These are phyloP conservation scores for Zhuqinia jingwanae DNA, from an alignment of 2,888 invertebrate species.

Conservation along the genomic window DNA sequence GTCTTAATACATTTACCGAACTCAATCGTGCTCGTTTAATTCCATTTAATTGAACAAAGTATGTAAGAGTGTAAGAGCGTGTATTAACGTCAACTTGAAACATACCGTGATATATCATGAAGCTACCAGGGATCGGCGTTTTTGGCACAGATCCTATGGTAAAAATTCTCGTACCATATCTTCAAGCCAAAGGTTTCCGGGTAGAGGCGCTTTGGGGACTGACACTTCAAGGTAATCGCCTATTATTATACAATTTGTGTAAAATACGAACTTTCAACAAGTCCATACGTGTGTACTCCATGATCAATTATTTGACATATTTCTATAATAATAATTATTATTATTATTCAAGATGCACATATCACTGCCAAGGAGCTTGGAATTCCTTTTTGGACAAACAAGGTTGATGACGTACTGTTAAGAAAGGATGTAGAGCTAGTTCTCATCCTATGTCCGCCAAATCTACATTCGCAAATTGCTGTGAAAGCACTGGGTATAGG, in stretches of 20 bases:
- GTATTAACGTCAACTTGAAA: neutral
- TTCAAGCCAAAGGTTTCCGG: conserved; percentile 94
- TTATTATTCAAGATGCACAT: conserved; percentile 74
- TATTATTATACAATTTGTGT: neutral
- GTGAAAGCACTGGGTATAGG: conserved; percentile 98
- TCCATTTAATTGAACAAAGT: too few relatives aligned
- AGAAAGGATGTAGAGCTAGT: conserved; percentile 96
- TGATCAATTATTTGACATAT: too few relatives aligned
- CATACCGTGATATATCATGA: conserved; percentile 38
- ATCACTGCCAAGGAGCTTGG: conserved; percentile 87
- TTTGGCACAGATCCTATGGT: conserved; percentile 95
- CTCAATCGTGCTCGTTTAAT: too few relatives aligned
- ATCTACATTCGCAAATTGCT: conserved; percentile 96
- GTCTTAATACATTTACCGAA: too few relatives aligned
- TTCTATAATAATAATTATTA: neutral
- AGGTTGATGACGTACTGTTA: conserved; percentile 95
- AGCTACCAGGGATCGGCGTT: conserved; percentile 82
- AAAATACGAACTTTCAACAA: neutral
- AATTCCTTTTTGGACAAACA: conserved; percentile 93
- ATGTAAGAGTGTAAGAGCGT: neutral
- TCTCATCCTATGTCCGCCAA: conserved; percentile 96
- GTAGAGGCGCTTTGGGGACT: conserved; percentile 97
- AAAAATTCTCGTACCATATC: conserved; percentile 92
- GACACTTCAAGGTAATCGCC: conserved; percentile 84
- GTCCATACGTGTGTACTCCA: neutral